phyloP scores from a whole-genome alignment of 2,797 vertebrate species.

The Poecilia wingei region DNA sequence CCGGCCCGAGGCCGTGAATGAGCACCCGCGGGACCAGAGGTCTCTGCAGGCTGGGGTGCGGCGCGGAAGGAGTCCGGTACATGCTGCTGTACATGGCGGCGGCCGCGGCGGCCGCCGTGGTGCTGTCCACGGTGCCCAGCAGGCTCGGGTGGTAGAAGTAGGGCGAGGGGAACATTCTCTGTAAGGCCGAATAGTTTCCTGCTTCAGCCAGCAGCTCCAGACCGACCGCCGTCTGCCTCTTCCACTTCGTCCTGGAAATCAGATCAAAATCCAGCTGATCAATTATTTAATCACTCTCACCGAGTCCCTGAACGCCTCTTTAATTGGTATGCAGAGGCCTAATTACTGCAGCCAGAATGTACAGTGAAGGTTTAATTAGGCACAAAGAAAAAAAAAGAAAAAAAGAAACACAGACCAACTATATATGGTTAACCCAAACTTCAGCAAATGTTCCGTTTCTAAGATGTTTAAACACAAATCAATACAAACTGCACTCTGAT shows the following conservation, averaged over 20 bases:
- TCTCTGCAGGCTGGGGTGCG: conserved; percentile 94
- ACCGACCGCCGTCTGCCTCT: conserved; percentile 91
- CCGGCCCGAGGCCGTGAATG: conserved; percentile 95
- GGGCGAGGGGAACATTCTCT: conserved; percentile 93
- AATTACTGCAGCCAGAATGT: conserved; percentile 62
- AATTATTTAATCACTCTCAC: conserved; percentile 75
- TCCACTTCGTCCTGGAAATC: conserved; percentile 91
- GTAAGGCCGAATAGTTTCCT: conserved; percentile 89
- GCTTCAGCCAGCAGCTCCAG: conserved; percentile 88
- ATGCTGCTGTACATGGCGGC: conserved; percentile 99
- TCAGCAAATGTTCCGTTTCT: not conserved
- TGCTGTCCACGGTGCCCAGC: conserved; percentile 95
- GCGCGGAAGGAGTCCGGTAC: conserved; percentile 96
- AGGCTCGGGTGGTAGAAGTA: conserved; percentile 96
- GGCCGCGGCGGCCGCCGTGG: conserved; percentile 93
- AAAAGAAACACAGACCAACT: not conserved
- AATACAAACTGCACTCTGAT: not conserved
- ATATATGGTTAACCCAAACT: not conserved
- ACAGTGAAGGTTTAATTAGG: conserved; percentile 60
- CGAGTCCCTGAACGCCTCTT: conserved; percentile 64
- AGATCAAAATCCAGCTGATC: conserved; percentile 77
- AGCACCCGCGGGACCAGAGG: conserved; percentile 96
- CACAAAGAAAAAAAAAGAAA: not conserved
- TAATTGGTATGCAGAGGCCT: conserved; percentile 72
- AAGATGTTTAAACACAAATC: not conserved